phyloP scores from a whole-genome alignment of 2,888 invertebrate genomes.

The Caenorhabditis sinica region DNA sequence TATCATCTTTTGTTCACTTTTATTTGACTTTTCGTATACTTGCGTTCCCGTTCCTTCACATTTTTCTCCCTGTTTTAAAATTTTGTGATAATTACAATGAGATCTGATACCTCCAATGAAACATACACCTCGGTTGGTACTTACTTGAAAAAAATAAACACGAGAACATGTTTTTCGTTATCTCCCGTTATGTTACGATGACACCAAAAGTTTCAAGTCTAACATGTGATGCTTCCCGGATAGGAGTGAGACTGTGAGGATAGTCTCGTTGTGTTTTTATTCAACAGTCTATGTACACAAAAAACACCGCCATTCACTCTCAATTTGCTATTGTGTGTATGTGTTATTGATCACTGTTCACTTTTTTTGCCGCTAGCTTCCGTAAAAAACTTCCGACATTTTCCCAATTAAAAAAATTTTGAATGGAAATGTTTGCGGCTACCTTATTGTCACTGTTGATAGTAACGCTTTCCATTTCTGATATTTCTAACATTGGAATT shows the following conservation, averaged over 20 bases:
- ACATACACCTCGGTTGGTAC: background rate
- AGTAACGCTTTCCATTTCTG: too few relatives aligned
- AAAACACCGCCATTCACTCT: slow-evolving; percentile 27
- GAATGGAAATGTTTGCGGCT: too few relatives aligned
- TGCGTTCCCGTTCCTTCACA: background rate
- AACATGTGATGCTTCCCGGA: slow-evolving; percentile 37
- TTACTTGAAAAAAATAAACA: background rate
- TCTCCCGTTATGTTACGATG: slow-evolving; percentile 17
- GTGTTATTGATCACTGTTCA: slow-evolving; percentile 26
- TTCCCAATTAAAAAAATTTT: too few relatives aligned
- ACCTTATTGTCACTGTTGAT: too few relatives aligned
- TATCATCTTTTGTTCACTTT: background rate
- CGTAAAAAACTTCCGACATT: background rate
- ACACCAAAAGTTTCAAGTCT: slow-evolving; percentile 37
- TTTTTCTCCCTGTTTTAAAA: background rate
- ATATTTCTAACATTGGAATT: too few relatives aligned
- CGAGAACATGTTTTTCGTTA: slow-evolving; percentile 23
- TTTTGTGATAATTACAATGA: background rate
- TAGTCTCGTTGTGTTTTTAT: slow-evolving; percentile 30
- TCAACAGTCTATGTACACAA: slow-evolving; percentile 46
- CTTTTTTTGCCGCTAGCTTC: slow-evolving; percentile 6
- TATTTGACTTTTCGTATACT: background rate
- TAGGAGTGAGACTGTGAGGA: background rate
- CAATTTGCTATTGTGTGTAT: slow-evolving; percentile 23
- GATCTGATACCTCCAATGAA: background rate